These are phyloP conservation scores for Spinus olivaceus DNA, from an alignment of 2,797 vertebrate species.

Conservation along the genomic window DNA sequence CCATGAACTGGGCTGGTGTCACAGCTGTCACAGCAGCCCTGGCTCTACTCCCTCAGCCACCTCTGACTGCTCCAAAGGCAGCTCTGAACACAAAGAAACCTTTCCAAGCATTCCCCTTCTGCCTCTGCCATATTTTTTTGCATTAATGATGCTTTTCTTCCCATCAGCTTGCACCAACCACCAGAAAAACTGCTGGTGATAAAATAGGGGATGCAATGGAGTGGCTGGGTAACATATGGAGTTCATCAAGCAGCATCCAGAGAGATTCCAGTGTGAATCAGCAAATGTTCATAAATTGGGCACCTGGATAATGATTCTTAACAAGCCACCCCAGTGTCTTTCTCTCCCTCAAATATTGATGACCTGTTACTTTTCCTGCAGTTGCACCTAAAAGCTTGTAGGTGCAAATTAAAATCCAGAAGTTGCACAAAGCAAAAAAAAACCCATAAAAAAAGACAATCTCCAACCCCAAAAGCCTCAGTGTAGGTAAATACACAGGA, in stretches of 20 bases:
- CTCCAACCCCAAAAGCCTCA: not conserved
- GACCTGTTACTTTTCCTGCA: not conserved
- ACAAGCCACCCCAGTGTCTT: not conserved
- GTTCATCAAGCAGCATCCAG: not conserved
- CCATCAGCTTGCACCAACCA: not conserved
- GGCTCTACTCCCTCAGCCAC: not conserved
- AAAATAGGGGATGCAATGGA: not conserved
- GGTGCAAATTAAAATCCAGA: not conserved
- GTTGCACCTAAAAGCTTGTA: not conserved
- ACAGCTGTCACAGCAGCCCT: not conserved
- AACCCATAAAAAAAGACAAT: not conserved
- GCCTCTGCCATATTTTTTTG: not conserved
- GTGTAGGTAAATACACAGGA: not conserved
- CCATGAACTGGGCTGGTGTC: not conserved
- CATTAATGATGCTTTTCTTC: not conserved
- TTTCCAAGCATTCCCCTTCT: not conserved
- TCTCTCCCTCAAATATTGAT: not conserved
- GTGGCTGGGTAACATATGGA: not conserved
- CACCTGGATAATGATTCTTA: not conserved
- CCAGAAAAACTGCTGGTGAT: not conserved
- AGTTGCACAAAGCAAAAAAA: not conserved
- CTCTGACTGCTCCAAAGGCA: not conserved
- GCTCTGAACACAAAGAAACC: not conserved
- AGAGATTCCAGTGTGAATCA: not conserved
- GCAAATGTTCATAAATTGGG: not conserved